Conservation (phyloP, 64 coral and sea anemone species). For the Astreopora myriophthalma region DNA sequence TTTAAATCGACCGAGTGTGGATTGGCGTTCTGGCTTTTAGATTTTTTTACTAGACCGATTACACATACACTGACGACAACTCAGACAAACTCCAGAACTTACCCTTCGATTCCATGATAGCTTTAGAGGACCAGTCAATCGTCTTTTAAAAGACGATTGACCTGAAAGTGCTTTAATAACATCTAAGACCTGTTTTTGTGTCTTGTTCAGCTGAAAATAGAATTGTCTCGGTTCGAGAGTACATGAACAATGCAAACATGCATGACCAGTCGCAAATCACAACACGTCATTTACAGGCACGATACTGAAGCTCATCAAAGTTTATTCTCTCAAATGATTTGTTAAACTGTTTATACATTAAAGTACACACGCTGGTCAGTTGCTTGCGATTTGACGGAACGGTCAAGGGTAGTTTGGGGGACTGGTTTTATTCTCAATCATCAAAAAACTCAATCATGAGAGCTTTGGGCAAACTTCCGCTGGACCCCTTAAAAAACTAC, state of each 20-base stretch:
- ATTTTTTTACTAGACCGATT: too few relatives aligned
- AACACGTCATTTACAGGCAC: not conserved
- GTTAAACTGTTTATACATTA: too few relatives aligned
- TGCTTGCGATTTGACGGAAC: too few relatives aligned
- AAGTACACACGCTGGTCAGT: not conserved
- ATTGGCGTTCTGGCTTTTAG: too few relatives aligned
- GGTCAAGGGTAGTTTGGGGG: too few relatives aligned
- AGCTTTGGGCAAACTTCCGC: too few relatives aligned
- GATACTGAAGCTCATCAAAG: not conserved
- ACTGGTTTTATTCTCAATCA: too few relatives aligned
- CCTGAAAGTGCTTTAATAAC: too few relatives aligned
- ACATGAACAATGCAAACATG: not conserved
- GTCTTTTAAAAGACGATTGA: not conserved
- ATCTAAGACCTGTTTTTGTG: not conserved
- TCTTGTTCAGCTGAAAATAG: not conserved
- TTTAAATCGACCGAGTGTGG: not conserved
- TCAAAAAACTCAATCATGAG: too few relatives aligned
- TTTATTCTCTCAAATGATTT: not conserved
- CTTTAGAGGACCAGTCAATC: not conserved
- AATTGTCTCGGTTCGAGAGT: not conserved
- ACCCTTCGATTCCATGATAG: not conserved
- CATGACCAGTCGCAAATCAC: not conserved
- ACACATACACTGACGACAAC: too few relatives aligned
- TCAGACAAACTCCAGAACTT: too few relatives aligned
- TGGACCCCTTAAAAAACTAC: too few relatives aligned